phyloP scores from a whole-genome alignment of 2,797 vertebrate genomes.

The Lepilemur ruficaudatus region DNA sequence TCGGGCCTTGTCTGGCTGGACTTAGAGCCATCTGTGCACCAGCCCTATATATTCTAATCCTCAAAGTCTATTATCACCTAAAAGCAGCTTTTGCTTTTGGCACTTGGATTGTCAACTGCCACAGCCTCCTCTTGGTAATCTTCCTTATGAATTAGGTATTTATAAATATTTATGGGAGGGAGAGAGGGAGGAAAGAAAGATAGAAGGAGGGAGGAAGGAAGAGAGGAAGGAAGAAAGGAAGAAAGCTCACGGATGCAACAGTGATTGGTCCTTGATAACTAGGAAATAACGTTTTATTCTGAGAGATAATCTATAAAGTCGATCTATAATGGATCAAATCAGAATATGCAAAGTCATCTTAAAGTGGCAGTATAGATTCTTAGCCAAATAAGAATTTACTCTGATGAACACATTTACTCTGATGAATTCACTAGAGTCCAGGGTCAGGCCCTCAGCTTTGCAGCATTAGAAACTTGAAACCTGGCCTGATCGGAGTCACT shows the following conservation, averaged over 20 bases:
- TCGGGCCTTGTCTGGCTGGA: not conserved
- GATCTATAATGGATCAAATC: conserved; percentile 4
- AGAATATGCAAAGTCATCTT: conserved; percentile 65
- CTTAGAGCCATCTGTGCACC: not conserved
- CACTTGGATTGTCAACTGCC: not conserved
- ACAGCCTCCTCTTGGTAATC: conserved; percentile 19
- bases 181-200: not conserved
- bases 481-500: not conserved
- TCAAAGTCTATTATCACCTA: conserved; percentile 30
- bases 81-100: conserved; percentile 53
- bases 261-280: not conserved
- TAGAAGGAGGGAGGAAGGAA: not conserved
- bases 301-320: not conserved
- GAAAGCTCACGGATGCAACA: not conserved
- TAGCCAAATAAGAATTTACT: conserved; percentile 27
- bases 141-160: conserved; percentile 34
- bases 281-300: conserved; percentile 26
- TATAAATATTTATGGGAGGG: conserved; percentile 36
- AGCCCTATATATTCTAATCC: conserved; percentile 26
- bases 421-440: not conserved
- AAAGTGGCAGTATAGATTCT: conserved; percentile 41
- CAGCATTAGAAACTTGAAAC: conserved; percentile 50
- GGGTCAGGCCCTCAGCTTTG: conserved; percentile 47
- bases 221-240: not conserved
- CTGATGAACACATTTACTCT: not conserved